Evolutionary conservation across 1,140 invertebrate genomes (phyloP).

Genomic region (Thaumatotibia leucotreta): DNA sequence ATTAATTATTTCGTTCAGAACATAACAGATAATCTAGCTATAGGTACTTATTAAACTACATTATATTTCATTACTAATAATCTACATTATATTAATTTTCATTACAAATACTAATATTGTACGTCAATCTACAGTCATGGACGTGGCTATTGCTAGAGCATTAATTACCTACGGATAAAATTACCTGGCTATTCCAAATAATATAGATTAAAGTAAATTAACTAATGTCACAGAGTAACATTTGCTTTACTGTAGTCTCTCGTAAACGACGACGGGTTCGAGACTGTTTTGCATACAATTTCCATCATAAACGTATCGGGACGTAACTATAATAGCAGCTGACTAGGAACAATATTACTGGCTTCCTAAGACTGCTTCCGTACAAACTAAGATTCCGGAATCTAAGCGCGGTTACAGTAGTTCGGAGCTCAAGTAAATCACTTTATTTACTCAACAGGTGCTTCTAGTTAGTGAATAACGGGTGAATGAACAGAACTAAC

Average conservation of each 20-base stretch:
- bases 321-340: not conserved
- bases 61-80: no score
- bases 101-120: no score
- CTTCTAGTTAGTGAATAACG: not conserved
- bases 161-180: not conserved
- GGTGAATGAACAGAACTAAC: not conserved
- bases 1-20: no score
- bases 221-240: not conserved
- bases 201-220: not conserved
- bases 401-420: slow-evolving; percentile 1
- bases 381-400: not conserved
- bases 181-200: not conserved
- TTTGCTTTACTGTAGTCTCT: not conserved
- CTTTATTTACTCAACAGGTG: slow-evolving; percentile 4
- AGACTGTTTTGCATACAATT: slow-evolving; percentile 9
- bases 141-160: no score
- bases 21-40: no score
- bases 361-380: not conserved
- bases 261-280: not conserved
- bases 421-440: not conserved
- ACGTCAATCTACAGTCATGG: no score
- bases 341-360: slow-evolving; percentile 4
- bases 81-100: no score
- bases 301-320: slow-evolving; percentile 2
- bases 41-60: no score